A percentile compares a stretch with the other conserved stretches of the same genome.
These are phyloP conservation scores for Trinectes maculatus DNA, from an alignment of 2,113 vertebrate species.

Conservation along the genomic window DNA sequence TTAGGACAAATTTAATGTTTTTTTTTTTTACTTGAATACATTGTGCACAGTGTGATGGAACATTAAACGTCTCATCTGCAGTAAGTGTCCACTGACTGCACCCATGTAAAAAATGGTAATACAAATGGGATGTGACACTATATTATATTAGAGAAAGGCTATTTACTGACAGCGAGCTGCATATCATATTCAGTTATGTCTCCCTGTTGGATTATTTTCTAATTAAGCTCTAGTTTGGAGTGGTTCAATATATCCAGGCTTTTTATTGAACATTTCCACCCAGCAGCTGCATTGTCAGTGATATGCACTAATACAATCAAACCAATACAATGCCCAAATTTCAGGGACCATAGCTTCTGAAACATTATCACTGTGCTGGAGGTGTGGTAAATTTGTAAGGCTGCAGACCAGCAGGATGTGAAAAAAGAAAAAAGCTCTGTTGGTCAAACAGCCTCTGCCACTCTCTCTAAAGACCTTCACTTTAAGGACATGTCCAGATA, in stretches of 20 bases:
- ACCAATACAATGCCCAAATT: conserved; percentile 35
- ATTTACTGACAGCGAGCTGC: conserved; percentile 2
- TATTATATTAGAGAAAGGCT: conserved; percentile 13
- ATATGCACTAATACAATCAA: conserved; percentile 29
- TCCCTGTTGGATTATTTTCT: conserved; percentile 27
- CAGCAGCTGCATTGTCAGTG: conserved; percentile 8
- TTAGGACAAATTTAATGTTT: conserved; percentile 42
- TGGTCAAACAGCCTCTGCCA: conserved; percentile 12
- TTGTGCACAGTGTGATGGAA: background rate
- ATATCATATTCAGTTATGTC: too few species aligned
- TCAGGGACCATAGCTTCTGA: background rate
- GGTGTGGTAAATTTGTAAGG: conserved; percentile 18
- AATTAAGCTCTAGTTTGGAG: conserved; percentile 23
- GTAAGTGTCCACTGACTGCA: conserved; percentile 29
- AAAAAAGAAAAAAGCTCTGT: too few species aligned
- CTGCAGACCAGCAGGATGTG: too few species aligned
- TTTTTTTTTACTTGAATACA: conserved; percentile 21
- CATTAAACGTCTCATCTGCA: conserved; percentile 33
- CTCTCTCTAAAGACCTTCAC: conserved; percentile 28
- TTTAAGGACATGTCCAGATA: conserved; percentile 22
- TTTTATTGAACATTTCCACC: conserved; percentile 36
- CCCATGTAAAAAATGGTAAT: conserved; percentile 28
- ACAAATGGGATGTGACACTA: conserved; percentile 24
- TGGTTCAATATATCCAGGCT: conserved; percentile 16
- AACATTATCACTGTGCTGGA: background rate